Evolutionary conservation across 2,113 vertebrate genomes (phyloP).

Genomic region (Gavialis gangeticus): DNA sequence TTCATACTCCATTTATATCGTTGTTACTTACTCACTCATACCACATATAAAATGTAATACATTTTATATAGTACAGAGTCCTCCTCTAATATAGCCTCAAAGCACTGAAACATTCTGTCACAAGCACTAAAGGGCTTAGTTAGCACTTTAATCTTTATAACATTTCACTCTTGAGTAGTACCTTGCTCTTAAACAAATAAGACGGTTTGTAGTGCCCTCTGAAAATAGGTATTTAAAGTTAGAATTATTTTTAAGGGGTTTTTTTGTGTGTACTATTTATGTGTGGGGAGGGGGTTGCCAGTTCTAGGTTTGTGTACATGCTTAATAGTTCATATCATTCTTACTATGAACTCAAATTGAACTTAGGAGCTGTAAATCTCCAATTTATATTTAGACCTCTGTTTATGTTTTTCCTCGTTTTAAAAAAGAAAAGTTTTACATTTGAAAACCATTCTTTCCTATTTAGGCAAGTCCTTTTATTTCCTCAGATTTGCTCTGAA

Average conservation of each 20-base stretch:
- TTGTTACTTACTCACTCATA: too few relatives aligned
- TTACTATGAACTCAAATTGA: neutral
- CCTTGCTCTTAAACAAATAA: neutral
- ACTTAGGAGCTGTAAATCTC: neutral
- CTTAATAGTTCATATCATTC: neutral
- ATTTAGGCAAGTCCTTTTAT: too few relatives aligned
- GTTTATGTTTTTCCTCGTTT: neutral
- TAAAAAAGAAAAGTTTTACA: neutral
- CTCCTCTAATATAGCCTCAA: too few relatives aligned
- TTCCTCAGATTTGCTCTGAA: too few relatives aligned
- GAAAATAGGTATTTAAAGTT: neutral
- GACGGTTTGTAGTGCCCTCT: neutral
- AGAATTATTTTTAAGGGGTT: neutral
- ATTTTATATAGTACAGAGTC: too few relatives aligned
- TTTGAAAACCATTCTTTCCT: neutral
- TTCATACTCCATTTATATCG: too few relatives aligned
- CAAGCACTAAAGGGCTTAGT: neutral
- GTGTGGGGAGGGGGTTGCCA: neutral
- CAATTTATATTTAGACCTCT: neutral
- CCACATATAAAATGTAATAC: too few relatives aligned
- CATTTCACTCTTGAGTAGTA: neutral
- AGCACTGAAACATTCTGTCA: neutral
- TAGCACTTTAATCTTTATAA: neutral
- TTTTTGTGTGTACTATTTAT: neutral
- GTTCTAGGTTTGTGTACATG: neutral